Base-by-base conservation (phyloP, 2,113 vertebrate species). In the Prunella himalayana region DNA sequence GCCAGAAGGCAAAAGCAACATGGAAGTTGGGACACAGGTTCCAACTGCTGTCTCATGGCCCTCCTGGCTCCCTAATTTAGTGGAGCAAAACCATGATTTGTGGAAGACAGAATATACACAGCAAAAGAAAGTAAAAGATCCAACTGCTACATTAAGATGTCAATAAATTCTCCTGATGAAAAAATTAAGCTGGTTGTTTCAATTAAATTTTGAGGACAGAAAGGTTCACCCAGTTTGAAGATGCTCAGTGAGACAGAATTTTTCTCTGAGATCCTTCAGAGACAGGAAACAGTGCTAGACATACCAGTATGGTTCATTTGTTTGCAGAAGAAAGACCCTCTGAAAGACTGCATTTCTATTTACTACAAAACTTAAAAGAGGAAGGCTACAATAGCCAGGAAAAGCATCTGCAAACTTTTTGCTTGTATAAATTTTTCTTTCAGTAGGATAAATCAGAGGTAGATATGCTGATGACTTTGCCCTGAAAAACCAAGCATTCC, bases 21-120 rank as follows among this genome's bases (percentile, higher is more conserved):
- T 1, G 20, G 50, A 89, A 79, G 42, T 5, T 5, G 3, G 47
- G 59, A 70, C 0, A 0, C 25, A 57, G 64, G 22, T 78, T 50
- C 42, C 42, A 70, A 1, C 15, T 0, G 0, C 0, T 53, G 53
- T 39, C n/a, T 64, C n/a, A 60, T 1, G 3, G 50, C 44, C 72
- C 53, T 53, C 56, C 25, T 41, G 42, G 50, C 50, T 83, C 39
- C 42, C 42, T 86, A 19, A 25, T 61, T 68, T 35, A 83, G 28
- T 33, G 39, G 19, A 77, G 22, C 25, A 49, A 64, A 72, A 76
- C 54, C 0, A 0, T 2, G 5, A 63, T 49, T 15, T 0, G 0
- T n/a, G 31, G 16, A 68, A 83, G 21, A 49, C 0, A 70, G 20
- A 86, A 75, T 22, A 79, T 14, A 57, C 10, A 49, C 13, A 78